A percentile compares a stretch with the other conserved stretches of the same genome.
Conservation (phyloP, 2,113 vertebrate genomes). For the Anhinga rufa region DNA sequence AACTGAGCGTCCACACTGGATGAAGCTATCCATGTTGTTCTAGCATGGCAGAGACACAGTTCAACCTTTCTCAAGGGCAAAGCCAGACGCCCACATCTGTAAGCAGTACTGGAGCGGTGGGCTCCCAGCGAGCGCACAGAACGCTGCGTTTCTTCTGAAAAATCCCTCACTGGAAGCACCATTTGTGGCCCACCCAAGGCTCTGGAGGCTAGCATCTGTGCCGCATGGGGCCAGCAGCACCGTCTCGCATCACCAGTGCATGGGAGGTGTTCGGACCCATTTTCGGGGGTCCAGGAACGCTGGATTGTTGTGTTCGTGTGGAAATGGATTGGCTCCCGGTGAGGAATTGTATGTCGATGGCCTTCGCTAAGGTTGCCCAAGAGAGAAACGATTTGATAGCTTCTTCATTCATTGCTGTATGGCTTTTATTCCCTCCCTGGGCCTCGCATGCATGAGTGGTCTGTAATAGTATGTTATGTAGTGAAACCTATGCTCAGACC, state of each 20-base stretch:
- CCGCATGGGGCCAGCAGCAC: rapidly evolving
- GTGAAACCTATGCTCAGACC: not conserved
- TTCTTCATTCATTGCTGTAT: not conserved
- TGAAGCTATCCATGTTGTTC: not conserved
- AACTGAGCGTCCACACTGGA: not conserved
- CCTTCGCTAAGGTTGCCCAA: not conserved
- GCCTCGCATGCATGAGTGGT: not conserved
- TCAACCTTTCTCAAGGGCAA: not conserved
- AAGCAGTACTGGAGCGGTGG: not conserved
- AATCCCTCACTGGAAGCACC: not conserved
- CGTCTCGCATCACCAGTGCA: rapidly evolving
- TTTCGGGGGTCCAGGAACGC: not conserved
- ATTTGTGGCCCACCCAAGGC: not conserved
- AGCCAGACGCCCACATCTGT: not conserved
- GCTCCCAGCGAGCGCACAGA: not conserved
- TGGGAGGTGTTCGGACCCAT: rapidly evolving
- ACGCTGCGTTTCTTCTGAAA: rapidly evolving
- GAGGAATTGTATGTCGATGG: not conserved
- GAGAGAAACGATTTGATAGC: not conserved
- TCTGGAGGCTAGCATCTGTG: too few species aligned
- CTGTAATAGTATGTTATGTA: not conserved
- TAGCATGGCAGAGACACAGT: not conserved
- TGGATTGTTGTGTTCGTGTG: rapidly evolving
- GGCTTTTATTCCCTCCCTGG: not conserved
- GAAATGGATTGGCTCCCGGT: not conserved